A percentile compares a stretch with the other conserved stretches of the same genome.
Conservation (phyloP, 2,888 invertebrate genomes). For the Aproaerema taeniolella region DNA sequence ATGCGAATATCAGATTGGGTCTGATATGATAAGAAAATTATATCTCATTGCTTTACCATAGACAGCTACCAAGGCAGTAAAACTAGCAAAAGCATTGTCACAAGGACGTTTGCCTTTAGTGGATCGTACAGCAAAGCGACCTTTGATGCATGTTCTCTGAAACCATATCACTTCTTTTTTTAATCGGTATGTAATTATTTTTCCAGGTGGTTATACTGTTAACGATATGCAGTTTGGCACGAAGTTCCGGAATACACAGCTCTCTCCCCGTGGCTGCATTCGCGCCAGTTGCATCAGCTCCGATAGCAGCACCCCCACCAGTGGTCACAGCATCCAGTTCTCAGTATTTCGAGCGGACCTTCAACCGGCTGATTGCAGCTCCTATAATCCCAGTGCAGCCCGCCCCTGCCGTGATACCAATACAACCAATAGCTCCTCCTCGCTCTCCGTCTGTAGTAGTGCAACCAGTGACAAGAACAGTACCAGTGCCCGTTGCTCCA, state of each 20-base stretch:
- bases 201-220: no score
- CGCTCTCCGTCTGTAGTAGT: conserved; percentile 28
- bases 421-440: conserved; percentile 31
- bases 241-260: conserved; percentile 40
- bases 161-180: no score
- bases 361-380: conserved; percentile 69
- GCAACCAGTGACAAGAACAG: conserved; percentile 21
- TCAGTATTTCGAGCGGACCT: conserved; percentile 81
- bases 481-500: conserved; percentile 21
- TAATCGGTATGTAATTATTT: no score
- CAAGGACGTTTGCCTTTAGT: no score
- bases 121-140: no score
- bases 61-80: no score
- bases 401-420: conserved; percentile 25
- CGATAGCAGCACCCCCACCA: conserved; percentile 51
- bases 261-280: conserved; percentile 8
- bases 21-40: no score
- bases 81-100: no score
- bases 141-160: no score
- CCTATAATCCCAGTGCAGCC: conserved; percentile 29
- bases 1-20: no score
- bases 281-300: no score
- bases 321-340: conserved; percentile 82
- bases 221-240: conserved; percentile 38
- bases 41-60: no score